Conservation (phyloP, 2,113 vertebrate species). For the Crotophaga sulcirostris region DNA sequence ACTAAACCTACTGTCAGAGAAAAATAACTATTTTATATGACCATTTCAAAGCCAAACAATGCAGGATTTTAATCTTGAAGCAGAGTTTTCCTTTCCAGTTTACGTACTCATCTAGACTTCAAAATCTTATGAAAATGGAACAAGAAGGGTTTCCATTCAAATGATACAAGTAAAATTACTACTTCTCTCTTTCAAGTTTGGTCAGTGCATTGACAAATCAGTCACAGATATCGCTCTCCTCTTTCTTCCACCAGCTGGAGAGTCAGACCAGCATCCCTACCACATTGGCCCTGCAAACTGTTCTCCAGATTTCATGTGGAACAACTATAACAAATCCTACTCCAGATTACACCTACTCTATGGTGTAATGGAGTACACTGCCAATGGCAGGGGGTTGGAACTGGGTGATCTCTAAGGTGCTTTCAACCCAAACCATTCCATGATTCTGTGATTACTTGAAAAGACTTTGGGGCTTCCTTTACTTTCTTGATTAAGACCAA, state of each 20-base stretch:
- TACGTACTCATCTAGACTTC: neutral
- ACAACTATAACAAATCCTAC: neutral
- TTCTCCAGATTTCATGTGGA: neutral
- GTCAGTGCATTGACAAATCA: neutral
- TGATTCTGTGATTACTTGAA: no score
- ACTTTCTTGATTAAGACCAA: neutral
- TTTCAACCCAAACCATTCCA: no score
- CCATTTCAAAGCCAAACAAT: neutral
- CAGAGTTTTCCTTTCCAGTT: neutral
- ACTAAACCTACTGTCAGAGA: fast-evolving
- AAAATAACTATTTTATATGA: neutral
- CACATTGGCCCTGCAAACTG: fast-evolving
- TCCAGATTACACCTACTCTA: neutral
- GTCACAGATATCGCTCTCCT: fast-evolving
- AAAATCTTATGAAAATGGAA: neutral
- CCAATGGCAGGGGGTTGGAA: no score
- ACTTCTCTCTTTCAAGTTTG: neutral
- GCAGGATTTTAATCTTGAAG: neutral
- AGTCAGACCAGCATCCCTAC: neutral
- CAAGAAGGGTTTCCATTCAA: neutral
- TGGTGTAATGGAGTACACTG: no score
- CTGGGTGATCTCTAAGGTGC: no score
- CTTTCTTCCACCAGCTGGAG: neutral
- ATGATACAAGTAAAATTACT: fast-evolving
- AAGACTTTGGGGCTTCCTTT: neutral